Evolutionary conservation across 1,140 invertebrate genomes (phyloP), one percentile per base, ranked within the genome.

Genomic region (Drosophila sturtevanti): DNA sequence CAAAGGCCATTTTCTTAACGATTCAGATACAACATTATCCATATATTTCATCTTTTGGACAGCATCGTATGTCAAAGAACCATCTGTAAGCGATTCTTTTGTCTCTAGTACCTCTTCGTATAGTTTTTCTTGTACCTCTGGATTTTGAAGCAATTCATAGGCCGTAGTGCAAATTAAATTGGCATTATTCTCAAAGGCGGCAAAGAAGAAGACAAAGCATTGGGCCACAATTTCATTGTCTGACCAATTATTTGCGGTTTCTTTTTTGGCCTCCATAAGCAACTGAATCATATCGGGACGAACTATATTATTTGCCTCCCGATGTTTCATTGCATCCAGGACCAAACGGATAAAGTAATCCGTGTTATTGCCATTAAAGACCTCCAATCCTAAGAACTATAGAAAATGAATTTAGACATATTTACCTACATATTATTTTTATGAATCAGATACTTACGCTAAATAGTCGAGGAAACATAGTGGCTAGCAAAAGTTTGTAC

Each of bases 151-250:
- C 18, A 96, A 77, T 22, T 93, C 91, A 72, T 94, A 93, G 2
- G 92, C 56, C 0, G 92, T 81, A 52, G 93, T 94, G 27, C 92
- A 91, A 12, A 96, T 87, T 0, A 93, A 72, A 2, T 92, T 93
- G 2, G 94, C 93, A 5, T 94, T 93, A 0, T 95, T 95, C 55
- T 95, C 95, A 62, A 94, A 95, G 7, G 95, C 95, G 7, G 92
- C 93, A 44, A 93, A 85, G 48, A 93, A 93, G 70, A 93, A 93
- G 1, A 91, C 41, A 11, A 93, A 92, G 4, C 91, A 92, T 54
- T 93, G 90, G 0, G 94, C 93, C 0, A 93, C 89, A 0, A 95
- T 87, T 63, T 94, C 94, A 1, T 91, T 81, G 22, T 94, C 93
- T 0, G 92, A 90, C 92, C 94, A 93, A 0, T 92, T 68, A 7